Base-by-base conservation (phyloP, 2,888 invertebrate genomes). In the Rotaria socialis region DNA sequence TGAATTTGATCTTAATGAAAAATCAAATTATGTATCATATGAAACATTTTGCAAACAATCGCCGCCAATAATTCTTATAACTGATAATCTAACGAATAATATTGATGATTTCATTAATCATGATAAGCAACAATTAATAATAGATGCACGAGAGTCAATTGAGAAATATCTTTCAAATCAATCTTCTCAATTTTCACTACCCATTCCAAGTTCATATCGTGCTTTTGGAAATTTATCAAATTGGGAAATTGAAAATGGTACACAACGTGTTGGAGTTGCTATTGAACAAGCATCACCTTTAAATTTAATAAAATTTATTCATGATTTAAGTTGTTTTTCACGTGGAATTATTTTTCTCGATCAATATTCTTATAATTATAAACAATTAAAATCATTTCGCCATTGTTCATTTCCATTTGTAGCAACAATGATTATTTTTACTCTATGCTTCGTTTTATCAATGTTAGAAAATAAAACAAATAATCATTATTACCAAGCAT, bases 171-270 rank as follows among this genome's bases (percentile, higher is more conserved):
- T 10, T 24, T 47, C 80, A 47, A 22, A 19, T 4, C 7, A 10
- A n/a, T n/a, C 80, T 11, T 80, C 80, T 47, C 24, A 11, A 8
- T 11, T 11, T 10, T 35, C 35, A 35, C 0, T 67, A 19, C 35
- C 67, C 16, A 67, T 67, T 8, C 35, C 67, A 5, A 27, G 24
- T 6, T 16, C 67, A 1, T 67, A 67, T 67, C 80, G 80, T 41
- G 80, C 80, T 8, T 80, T 80, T 47, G 80, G 80, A 24, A 80
- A 80, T 80, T 14, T 80, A 43, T 80, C 80, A 11, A 47, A 43
- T 14, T 80, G 80, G 80, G 80, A 80, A 80, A 80, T 80, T 80
- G 47, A 47, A 47, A 10, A 80, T 80, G 80, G 47, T 47, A 80
- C 80, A 5, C 41, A 80, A 2, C 80, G 80, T 47, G 6, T 19